A percentile compares a stretch with the other conserved stretches of the same genome.
These are phyloP conservation scores for Macrobrachium nipponense DNA, from an alignment of 1,140 invertebrate species.

Conservation along the genomic window DNA sequence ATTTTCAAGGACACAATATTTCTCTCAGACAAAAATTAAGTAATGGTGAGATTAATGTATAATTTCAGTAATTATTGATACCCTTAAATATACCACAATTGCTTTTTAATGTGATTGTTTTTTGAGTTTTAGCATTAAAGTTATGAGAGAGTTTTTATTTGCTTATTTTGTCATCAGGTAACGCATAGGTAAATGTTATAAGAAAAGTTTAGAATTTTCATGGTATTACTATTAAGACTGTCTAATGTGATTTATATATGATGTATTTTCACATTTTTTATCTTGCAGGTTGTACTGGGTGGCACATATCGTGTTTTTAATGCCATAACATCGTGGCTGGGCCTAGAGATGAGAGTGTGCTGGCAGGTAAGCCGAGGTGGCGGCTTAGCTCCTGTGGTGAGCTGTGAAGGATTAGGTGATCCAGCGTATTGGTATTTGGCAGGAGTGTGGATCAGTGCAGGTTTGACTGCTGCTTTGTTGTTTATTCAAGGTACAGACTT, in stretches of 20 bases:
- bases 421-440: conserved; percentile 83
- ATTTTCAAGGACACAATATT: no score
- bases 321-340: conserved; percentile 35
- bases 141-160: no score
- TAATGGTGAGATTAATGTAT: no score
- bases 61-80: no score
- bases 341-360: conserved; percentile 64
- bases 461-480: conserved; percentile 74
- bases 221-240: conserved; percentile 15
- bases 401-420: conserved; percentile 83
- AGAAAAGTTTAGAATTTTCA: neutral
- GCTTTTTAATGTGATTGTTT: no score
- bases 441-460: conserved; percentile 77
- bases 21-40: no score
- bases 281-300: conserved; percentile 73
- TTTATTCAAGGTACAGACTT: conserved; percentile 76
- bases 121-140: no score
- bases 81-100: no score
- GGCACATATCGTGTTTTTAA: conserved; percentile 66
- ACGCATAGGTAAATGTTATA: neutral
- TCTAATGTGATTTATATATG: neutral
- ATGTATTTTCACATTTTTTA: conserved; percentile 40
- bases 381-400: conserved; percentile 75
- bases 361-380: conserved; percentile 76
- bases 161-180: no score